phyloP scores from a whole-genome alignment of 2,797 vertebrate genomes.

The Heteromormyrus szaboi region DNA sequence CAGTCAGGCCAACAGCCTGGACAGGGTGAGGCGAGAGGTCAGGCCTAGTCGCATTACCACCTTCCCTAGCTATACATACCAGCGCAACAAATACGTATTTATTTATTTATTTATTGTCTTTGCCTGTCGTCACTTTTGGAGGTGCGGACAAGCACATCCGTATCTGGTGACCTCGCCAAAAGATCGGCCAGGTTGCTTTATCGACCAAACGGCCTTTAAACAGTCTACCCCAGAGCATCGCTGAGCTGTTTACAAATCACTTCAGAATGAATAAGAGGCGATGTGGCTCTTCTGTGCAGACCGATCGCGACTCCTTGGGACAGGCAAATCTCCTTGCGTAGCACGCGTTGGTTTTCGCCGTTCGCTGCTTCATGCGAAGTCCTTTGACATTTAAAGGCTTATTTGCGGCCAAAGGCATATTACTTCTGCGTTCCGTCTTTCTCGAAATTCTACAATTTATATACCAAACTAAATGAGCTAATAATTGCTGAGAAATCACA shows the following conservation, averaged over 20 bases:
- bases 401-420: neutral
- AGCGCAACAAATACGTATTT: neutral
- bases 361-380: neutral
- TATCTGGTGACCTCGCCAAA: conserved; percentile 58
- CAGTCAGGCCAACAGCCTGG: neutral
- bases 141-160: conserved; percentile 46
- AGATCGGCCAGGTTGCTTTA: neutral
- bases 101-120: neutral
- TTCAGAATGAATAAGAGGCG: neutral
- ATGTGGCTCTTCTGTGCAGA: neutral
- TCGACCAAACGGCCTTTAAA: conserved; percentile 31
- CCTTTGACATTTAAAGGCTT: neutral
- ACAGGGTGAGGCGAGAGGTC: neutral
- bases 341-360: neutral
- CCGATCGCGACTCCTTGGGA: neutral
- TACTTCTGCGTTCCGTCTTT: neutral
- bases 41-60: neutral
- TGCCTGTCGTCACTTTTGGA: neutral
- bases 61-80: neutral
- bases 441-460: neutral
- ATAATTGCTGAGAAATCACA: neutral
- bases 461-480: neutral
- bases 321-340: neutral
- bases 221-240: neutral
- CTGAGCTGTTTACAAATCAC: neutral